These are phyloP conservation scores for Lasiommata megera DNA, from an alignment of 2,888 invertebrate genomes.

Conservation along the genomic window DNA sequence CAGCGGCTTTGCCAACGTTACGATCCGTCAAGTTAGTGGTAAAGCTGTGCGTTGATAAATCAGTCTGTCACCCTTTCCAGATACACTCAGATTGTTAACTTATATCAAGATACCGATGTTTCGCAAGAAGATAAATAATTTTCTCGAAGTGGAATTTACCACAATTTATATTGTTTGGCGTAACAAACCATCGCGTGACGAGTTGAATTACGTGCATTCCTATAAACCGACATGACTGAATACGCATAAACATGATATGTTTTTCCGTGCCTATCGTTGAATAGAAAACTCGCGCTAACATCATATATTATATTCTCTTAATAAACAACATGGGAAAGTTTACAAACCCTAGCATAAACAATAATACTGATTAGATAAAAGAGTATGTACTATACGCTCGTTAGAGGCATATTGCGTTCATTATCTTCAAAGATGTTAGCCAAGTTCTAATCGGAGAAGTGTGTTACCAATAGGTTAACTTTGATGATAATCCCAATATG, in stretches of 20 bases:
- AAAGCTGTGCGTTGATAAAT: too few relatives aligned
- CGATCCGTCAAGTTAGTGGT: too few relatives aligned
- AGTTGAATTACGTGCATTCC: constrained; percentile 42
- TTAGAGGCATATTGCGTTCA: constrained; percentile 12
- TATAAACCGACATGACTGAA: constrained; percentile 35
- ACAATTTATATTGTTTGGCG: constrained; percentile 47
- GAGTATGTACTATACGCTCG: constrained; percentile 20
- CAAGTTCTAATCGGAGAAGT: constrained; percentile 1
- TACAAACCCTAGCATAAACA: constrained; percentile 39
- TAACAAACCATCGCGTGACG: constrained; percentile 52
- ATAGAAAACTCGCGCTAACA: constrained; percentile 49
- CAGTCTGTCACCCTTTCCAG: too few relatives aligned
- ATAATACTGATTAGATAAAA: constrained; percentile 39
- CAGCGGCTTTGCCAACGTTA: too few relatives aligned
- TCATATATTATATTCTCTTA: constrained; percentile 41
- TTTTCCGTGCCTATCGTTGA: constrained; percentile 52
- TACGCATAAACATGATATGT: constrained; percentile 36
- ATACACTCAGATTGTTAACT: too few relatives aligned
- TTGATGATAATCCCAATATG: constrained; percentile 28
- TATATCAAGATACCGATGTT: constrained; percentile 42
- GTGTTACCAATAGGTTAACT: constrained; percentile 9
- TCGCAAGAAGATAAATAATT: constrained; percentile 55
- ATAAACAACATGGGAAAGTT: constrained; percentile 51
- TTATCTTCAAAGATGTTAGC: constrained; percentile 13
- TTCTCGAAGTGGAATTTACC: constrained; percentile 63